Evolutionary conservation across 1,140 invertebrate species (phyloP).

Genomic region (Lordiphosa collinella): DNA sequence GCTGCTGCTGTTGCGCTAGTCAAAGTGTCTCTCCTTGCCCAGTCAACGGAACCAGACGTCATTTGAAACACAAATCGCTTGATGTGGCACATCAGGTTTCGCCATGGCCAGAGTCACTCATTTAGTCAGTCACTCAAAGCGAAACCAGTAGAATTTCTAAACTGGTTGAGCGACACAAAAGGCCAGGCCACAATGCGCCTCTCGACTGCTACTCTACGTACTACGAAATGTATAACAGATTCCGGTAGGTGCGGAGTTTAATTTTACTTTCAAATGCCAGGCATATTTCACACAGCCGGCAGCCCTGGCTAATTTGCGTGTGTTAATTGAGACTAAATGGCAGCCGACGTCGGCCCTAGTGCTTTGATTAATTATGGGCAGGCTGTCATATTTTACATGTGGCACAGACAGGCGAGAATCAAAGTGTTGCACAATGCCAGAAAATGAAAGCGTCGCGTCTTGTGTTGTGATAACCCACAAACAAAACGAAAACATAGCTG

Average conservation of each 20-base stretch:
- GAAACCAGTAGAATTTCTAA: conserved; percentile 65
- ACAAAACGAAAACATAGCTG: conserved; percentile 9
- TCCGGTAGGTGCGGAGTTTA: conserved; percentile 58
- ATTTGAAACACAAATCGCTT: conserved; percentile 70
- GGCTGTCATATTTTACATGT: conserved; percentile 69
- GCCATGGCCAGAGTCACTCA: conserved; percentile 46
- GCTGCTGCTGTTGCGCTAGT: too few species aligned
- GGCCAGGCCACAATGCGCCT: conserved; percentile 24
- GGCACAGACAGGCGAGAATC: conserved; percentile 8
- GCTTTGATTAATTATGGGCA: conserved; percentile 74
- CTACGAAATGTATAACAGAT: conserved; percentile 55
- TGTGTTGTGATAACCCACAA: conserved; percentile 62
- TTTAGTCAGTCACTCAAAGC: conserved; percentile 35
- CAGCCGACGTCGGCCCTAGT: conserved; percentile 52
- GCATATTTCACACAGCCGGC: conserved; percentile 39
- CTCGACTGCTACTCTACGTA: conserved; percentile 28
- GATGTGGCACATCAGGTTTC: conserved; percentile 69
- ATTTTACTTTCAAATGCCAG: conserved; percentile 69
- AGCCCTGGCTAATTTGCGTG: conserved; percentile 54
- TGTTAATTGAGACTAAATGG: conserved; percentile 70
- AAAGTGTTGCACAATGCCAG: conserved; percentile 50
- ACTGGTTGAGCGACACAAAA: conserved; percentile 62
- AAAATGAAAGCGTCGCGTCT: conserved; percentile 55
- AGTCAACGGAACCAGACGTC: conserved; percentile 66
- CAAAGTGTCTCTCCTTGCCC: conserved; percentile 16